These are phyloP conservation scores for Athalia circularis DNA, from an alignment of 2,888 invertebrate species.

Conservation along the genomic window DNA sequence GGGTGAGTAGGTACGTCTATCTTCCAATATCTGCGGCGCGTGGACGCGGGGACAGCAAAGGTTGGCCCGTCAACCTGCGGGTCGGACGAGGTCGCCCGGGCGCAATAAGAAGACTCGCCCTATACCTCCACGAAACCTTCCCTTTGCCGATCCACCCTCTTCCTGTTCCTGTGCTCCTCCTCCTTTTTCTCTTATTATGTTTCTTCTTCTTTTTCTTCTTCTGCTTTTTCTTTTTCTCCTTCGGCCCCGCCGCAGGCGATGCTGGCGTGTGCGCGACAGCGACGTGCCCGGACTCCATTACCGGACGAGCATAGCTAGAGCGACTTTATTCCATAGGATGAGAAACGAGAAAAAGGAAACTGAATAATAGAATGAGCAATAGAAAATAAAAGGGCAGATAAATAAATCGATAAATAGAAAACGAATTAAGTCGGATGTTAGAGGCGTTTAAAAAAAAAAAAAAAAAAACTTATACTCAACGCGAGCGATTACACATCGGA, in stretches of 20 bases:
- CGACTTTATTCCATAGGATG: constrained; percentile 60
- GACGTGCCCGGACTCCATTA: constrained; percentile 68
- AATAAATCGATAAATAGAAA: not conserved
- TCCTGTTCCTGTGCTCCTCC: not conserved
- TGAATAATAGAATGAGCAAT: constrained; percentile 38
- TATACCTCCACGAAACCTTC: not conserved
- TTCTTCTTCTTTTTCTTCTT: not conserved
- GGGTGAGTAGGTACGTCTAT: not conserved
- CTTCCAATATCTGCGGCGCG: constrained; percentile 38
- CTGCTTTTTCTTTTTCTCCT: not conserved
- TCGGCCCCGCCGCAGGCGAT: constrained; percentile 40
- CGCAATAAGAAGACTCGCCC: constrained; percentile 30
- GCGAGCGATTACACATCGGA: not conserved
- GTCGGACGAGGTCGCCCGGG: constrained; percentile 37
- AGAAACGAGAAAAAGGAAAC: constrained; percentile 17
- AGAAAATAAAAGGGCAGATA: not conserved
- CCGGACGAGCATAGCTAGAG: constrained; percentile 53
- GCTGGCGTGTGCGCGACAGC: constrained; percentile 65
- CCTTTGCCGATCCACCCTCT: too few species aligned
- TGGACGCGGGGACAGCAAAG: constrained; percentile 39
- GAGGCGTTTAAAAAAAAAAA: not conserved
- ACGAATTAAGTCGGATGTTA: not conserved
- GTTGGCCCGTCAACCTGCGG: constrained; percentile 42
- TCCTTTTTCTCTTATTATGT: not conserved
- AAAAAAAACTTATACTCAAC: not conserved